These are phyloP conservation scores for Danionella dracula DNA, from an alignment of 2,797 vertebrate species.

Conservation along the genomic window DNA sequence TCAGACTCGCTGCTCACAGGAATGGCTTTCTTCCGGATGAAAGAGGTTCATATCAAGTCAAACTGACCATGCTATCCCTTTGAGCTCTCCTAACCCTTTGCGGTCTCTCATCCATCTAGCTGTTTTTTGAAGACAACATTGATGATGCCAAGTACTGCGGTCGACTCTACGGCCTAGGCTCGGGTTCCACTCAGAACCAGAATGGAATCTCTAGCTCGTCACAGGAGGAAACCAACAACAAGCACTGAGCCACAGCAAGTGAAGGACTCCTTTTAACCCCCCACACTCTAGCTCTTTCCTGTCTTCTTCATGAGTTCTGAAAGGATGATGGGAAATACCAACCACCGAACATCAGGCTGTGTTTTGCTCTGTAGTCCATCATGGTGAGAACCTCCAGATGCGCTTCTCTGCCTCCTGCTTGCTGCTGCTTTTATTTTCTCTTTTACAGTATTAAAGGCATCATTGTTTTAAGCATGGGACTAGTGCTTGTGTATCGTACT, in stretches of 20 bases:
- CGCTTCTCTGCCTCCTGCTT: slow-evolving; percentile 11
- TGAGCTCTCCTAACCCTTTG: not conserved
- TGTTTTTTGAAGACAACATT: slow-evolving; percentile 98
- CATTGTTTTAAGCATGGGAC: slow-evolving; percentile 61
- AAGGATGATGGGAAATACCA: slow-evolving; percentile 25
- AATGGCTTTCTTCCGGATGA: slow-evolving; percentile 99
- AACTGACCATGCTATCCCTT: not conserved
- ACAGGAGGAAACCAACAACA: slow-evolving; percentile 79
- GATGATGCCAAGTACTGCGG: slow-evolving; percentile 99
- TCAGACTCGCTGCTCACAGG: slow-evolving; percentile 95
- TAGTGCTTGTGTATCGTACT: slow-evolving; percentile 55
- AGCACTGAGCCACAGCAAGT: slow-evolving; percentile 71
- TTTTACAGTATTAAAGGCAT: slow-evolving; percentile 54
- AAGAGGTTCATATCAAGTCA: slow-evolving; percentile 75
- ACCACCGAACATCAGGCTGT: not conserved
- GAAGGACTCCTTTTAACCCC: slow-evolving; percentile 64
- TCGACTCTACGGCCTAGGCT: slow-evolving; percentile 91
- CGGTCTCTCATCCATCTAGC: slow-evolving; percentile 61
- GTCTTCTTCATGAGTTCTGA: slow-evolving; percentile 22
- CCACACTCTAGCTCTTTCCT: slow-evolving; percentile 46
- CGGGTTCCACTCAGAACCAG: slow-evolving; percentile 88
- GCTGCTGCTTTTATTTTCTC: slow-evolving; percentile 50
- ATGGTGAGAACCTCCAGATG: not conserved
- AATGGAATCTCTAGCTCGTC: slow-evolving; percentile 76
- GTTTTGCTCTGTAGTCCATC: slow-evolving; percentile 10